These are phyloP conservation scores for Pyrocoelia pectoralis DNA, from an alignment of 2,888 invertebrate genomes.

Conservation along the genomic window DNA sequence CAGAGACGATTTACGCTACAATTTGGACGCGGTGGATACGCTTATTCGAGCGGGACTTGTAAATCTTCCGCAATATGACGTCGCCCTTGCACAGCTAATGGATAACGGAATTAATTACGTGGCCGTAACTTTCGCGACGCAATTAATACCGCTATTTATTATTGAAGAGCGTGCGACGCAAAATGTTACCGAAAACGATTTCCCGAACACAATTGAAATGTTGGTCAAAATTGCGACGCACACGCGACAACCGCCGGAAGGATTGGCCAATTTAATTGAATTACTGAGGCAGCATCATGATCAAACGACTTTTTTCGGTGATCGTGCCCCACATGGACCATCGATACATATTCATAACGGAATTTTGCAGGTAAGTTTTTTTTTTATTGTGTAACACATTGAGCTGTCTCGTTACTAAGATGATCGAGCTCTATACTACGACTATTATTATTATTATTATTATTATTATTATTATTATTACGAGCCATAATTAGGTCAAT, in stretches of 20 bases:
- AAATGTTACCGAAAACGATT: constrained; percentile 82
- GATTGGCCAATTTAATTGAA: constrained; percentile 82
- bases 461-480: no score
- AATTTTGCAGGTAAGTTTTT: constrained; percentile 74
- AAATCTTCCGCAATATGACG: constrained; percentile 83
- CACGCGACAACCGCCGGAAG: constrained; percentile 82
- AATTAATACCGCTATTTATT: constrained; percentile 85
- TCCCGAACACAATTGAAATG: constrained; percentile 87
- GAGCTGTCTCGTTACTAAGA: neutral
- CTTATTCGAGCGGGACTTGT: constrained; percentile 85
- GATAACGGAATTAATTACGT: constrained; percentile 75
- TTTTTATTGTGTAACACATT: neutral
- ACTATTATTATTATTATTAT: no score
- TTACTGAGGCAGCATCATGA: constrained; percentile 79
- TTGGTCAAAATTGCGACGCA: constrained; percentile 79
- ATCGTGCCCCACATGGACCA: constrained; percentile 80
- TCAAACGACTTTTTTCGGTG: constrained; percentile 74
- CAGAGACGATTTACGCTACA: constrained; percentile 88
- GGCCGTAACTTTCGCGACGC: constrained; percentile 90
- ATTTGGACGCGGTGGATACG: constrained; percentile 90
- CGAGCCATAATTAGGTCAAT: no score
- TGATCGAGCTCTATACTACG: no score
- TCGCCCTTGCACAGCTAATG: constrained; percentile 84
- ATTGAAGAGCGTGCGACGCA: constrained; percentile 83
- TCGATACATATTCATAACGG: constrained; percentile 93